phyloP scores from a whole-genome alignment of 2,113 vertebrate genomes.

The Theristicus caerulescens region DNA sequence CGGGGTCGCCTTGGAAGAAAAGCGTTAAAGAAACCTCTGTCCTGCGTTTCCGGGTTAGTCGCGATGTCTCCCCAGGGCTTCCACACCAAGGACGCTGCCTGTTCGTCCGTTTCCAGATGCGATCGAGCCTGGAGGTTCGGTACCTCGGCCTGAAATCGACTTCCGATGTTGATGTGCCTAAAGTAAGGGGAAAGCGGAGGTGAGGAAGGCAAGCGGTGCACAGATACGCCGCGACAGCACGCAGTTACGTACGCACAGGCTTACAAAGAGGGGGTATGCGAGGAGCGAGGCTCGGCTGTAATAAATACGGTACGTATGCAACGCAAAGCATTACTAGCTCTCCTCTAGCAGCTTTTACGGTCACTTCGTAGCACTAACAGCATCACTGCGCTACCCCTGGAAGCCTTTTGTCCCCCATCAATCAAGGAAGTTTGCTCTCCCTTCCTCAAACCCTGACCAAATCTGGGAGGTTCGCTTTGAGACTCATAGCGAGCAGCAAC shows the following conservation, averaged over 20 bases:
- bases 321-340: not conserved
- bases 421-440: not conserved
- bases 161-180: slow-evolving; percentile 81
- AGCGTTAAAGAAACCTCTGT: slow-evolving; percentile 32
- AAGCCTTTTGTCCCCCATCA: too few species aligned
- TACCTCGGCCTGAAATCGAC: slow-evolving; percentile 78
- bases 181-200: not conserved
- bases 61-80: slow-evolving; percentile 74
- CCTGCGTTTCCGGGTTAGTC: slow-evolving; percentile 68
- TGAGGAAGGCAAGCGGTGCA: not conserved
- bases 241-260: not conserved
- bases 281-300: not conserved
- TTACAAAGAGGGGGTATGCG: too few species aligned
- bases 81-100: slow-evolving; percentile 75
- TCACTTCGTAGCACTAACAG: too few species aligned
- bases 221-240: not conserved
- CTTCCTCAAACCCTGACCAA: not conserved
- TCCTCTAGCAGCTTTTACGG: not conserved
- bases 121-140: slow-evolving; percentile 61
- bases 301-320: rapidly evolving
- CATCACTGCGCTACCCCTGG: not conserved
- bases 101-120: slow-evolving; percentile 9
- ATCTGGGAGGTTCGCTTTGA: not conserved
- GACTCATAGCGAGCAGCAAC: not conserved
- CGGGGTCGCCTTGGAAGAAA: not conserved